These are phyloP conservation scores for Zygaena filipendulae DNA, from an alignment of 2,888 invertebrate genomes.

Conservation along the genomic window DNA sequence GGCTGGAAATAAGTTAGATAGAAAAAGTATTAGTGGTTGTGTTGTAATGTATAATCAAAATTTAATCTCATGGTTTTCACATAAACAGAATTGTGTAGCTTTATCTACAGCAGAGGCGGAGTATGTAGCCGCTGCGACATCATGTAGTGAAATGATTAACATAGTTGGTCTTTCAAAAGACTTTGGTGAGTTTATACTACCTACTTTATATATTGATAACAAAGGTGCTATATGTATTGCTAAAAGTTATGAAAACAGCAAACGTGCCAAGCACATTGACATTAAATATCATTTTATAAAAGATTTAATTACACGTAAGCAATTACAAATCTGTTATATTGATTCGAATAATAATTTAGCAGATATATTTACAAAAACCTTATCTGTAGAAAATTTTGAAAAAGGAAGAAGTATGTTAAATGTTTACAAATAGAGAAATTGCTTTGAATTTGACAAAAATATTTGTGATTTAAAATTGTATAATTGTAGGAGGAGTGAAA, in stretches of 20 bases:
- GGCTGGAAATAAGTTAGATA: constrained; percentile 3
- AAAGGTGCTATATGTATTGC: constrained; percentile 5
- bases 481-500: too few species aligned
- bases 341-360: neutral
- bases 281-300: constrained; percentile 7
- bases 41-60: neutral
- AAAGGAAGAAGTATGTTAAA: neutral
- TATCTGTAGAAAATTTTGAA: neutral
- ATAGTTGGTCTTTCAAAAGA: neutral
- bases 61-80: constrained; percentile 4
- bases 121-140: constrained; percentile 5
- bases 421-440: neutral
- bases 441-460: too few species aligned
- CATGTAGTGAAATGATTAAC: neutral
- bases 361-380: neutral
- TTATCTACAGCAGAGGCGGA: constrained; percentile 8
- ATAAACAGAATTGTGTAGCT: constrained; percentile 5
- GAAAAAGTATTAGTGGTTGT: constrained; percentile 7
- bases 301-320: neutral
- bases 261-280: constrained; percentile 5
- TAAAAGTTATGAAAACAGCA: constrained; percentile 1
- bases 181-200: neutral
- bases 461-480: too few species aligned
- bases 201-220: constrained; percentile 2
- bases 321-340: neutral